Evolutionary conservation across 2,113 vertebrate species (phyloP).

Genomic region (Eurypyga helias): DNA sequence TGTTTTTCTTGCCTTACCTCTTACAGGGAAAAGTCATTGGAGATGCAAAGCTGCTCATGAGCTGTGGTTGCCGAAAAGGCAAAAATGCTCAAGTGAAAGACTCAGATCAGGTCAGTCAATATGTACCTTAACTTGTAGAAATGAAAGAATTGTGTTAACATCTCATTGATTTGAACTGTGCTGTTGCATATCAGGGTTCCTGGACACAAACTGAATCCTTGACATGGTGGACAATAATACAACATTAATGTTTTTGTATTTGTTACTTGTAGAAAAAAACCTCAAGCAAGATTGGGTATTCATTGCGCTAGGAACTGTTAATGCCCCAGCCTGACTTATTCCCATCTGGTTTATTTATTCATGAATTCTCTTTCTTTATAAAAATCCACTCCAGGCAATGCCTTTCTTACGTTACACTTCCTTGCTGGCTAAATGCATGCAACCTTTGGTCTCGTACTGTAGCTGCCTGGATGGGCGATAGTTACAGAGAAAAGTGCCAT

Average conservation of each 20-base stretch:
- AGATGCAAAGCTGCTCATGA: slow-evolving; percentile 61
- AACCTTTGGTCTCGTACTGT: not conserved
- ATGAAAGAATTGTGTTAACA: not conserved
- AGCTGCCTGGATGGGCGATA: not conserved
- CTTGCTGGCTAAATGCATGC: not conserved
- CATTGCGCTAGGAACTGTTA: not conserved
- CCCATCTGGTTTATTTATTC: slow-evolving; percentile 32
- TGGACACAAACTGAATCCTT: not conserved
- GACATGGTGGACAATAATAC: not conserved
- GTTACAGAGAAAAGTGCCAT: not conserved
- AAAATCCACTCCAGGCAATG: not conserved
- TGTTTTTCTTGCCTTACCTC: slow-evolving; percentile 24
- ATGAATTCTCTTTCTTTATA: slow-evolving; percentile 38
- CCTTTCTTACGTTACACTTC: not conserved
- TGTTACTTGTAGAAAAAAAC: not conserved
- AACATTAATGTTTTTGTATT: not conserved
- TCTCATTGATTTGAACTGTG: not conserved
- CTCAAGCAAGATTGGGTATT: not conserved
- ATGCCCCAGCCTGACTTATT: not conserved
- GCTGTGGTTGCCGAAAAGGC: slow-evolving; percentile 63
- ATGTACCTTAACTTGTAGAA: not conserved
- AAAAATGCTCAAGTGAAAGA: slow-evolving; percentile 61
- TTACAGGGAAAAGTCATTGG: slow-evolving; percentile 61
- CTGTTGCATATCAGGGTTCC: not conserved
- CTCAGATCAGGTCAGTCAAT: slow-evolving; percentile 57